Base-by-base conservation (phyloP, 2,888 invertebrate species). In the Campopleginae sp. region DNA sequence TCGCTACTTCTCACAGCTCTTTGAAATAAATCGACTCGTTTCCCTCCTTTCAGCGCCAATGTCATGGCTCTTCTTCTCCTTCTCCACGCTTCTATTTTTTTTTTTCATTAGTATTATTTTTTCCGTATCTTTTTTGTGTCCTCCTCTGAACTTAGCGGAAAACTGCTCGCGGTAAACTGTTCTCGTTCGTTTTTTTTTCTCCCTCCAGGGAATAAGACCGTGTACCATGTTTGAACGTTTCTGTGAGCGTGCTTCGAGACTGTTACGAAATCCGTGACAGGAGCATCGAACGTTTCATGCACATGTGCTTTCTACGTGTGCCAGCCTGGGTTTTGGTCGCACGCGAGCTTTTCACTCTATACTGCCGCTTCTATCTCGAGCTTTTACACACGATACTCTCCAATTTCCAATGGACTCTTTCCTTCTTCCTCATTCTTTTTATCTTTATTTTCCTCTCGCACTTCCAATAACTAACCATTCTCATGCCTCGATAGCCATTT, bases 231-330 rank as follows among this genome's bases (percentile, higher is more conserved):
- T 85, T 31, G 70, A 82, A 78, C 80, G 84, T 81, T 84, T 81
- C 84, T 80, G 68, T 38, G 66, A 82, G 81, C 86, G 84, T 86
- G 86, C 76, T 82, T 12, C 48, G 66, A 80, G 76, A 68, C 84
- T 82, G 76, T 86, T 86, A 86, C 42, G 65, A 80, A 82, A 75
- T 42, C 23, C 63, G 48, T 42, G 63, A 74, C 27, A 65, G 82
- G 79, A 82, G 79, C 82, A 79, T 85, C 85, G 82, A 79, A 85
- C 85, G 81, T 74, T 66, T 84, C 46, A 68, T 51, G 58, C 46
- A 75, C 54, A 51, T 65, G 68, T 70, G 77, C n/a, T 61, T 71
- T 19, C 38, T 61, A 65, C 70, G 46, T 48, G 75, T 46, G 48
- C 63, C 42, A 27, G 42, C 4, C 51, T 54, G 51, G 65, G n/a